phyloP scores from a whole-genome alignment of 1,140 invertebrate species.

The Tetraneura akinire region DNA sequence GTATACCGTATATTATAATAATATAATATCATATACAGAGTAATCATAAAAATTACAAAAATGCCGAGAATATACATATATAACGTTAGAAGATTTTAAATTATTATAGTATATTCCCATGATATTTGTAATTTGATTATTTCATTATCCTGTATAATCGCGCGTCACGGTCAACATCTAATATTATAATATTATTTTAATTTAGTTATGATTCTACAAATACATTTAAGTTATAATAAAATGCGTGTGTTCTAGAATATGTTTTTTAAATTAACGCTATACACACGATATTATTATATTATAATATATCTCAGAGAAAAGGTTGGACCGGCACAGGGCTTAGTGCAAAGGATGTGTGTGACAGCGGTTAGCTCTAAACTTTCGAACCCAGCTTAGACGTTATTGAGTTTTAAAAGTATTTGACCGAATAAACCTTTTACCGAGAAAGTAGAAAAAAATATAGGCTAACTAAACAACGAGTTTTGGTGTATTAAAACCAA shows the following conservation, averaged over 20 bases:
- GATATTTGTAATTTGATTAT: too few relatives aligned
- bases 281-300: too few relatives aligned
- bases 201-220: too few relatives aligned
- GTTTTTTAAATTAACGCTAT: slow-evolving; percentile 29
- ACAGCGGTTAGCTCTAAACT: slow-evolving; percentile 36
- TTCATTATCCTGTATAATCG: too few relatives aligned
- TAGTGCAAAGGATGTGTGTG: slow-evolving; percentile 32
- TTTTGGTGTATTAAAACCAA: slow-evolving; percentile 1
- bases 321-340: background rate
- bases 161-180: background rate
- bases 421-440: slow-evolving; percentile 27
- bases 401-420: slow-evolving; percentile 43
- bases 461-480: too few relatives aligned
- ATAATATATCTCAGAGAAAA: slow-evolving; percentile 1
- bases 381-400: slow-evolving; percentile 16
- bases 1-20: background rate
- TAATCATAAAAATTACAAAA: too few relatives aligned
- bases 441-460: background rate
- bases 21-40: background rate
- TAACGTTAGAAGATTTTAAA: too few relatives aligned
- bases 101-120: too few relatives aligned
- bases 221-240: background rate
- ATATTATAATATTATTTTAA: background rate
- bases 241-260: background rate
- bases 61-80: too few relatives aligned